Evolutionary conservation across 2,113 vertebrate genomes (phyloP), one percentile per base, ranked within the genome.

Genomic region (Ctenomys sociabilis): DNA sequence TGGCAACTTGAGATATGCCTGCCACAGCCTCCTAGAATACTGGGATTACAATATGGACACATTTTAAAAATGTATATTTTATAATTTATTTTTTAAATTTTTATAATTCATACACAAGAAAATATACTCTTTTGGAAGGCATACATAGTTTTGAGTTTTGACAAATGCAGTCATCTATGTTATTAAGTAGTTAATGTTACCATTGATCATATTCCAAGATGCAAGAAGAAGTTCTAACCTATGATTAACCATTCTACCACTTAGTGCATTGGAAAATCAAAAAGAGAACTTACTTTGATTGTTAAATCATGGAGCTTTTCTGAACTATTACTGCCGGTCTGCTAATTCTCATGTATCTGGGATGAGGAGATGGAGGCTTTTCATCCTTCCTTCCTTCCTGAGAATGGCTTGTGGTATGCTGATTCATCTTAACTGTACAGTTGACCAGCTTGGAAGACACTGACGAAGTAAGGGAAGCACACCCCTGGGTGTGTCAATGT

Each of bases 141-240:
- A 91, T 52, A 88, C 7, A 80, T 8, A 6, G 57, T 7, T 37
- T 7, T 63, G 66, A 61, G 35, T 87, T 72, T 93, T 91, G 54
- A 73, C 45, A 89, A 68, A 59, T 88, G 19, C 28, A 64, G 0
- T 59, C 49, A 63, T 78, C 5, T 37, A 14, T 80, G 78, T 83
- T 94, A 93, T 90, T 1, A 78, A 95, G 89, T 59, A 64, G 45
- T 72, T 68, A 35, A 59, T 78, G 37, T 64, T 89, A 32, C 63
- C 35, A 66, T 52, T 89, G 68, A 54, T 66, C 85, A 78, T 87
- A 70, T 70, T 11, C 49, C 49, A 75, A 89, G 40, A 66, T 85
- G 37, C 9, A 68, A 70, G 63, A 84, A 37, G 1, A 49, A 49
- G 49, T 77, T 24, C 43, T 92, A 83, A 52, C 35, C 8, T 85